These are phyloP conservation scores for Chaetoderma sp. DNA, from an alignment of 2,888 invertebrate genomes.

Conservation along the genomic window DNA sequence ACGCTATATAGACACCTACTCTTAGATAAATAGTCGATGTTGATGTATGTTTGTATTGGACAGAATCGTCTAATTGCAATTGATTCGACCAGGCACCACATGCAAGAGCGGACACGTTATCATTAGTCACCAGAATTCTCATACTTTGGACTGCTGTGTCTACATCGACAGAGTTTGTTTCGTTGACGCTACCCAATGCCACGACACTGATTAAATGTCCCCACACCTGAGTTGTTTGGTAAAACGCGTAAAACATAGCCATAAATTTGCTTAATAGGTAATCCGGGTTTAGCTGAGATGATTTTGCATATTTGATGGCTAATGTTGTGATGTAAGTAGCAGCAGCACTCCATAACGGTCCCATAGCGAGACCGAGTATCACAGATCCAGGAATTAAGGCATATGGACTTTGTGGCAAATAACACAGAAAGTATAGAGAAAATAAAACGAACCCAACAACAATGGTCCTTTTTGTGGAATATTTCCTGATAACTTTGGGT, in stretches of 20 bases:
- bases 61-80: too few relatives aligned
- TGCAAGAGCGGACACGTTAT: not conserved
- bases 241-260: conserved; percentile 63
- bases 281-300: conserved; percentile 48
- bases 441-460: conserved; percentile 55
- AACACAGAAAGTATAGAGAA: conserved; percentile 59
- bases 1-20: conserved; percentile 58
- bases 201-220: conserved; percentile 62
- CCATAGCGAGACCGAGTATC: conserved; percentile 56
- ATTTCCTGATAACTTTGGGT: conserved; percentile 58
- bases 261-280: conserved; percentile 60
- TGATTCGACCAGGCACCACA: conserved; percentile 50
- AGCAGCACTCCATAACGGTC: conserved; percentile 65
- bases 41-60: conserved; percentile 28
- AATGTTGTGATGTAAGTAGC: conserved; percentile 63
- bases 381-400: conserved; percentile 60
- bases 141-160: not conserved
- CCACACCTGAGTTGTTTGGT: conserved; percentile 63
- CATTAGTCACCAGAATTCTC: not conserved
- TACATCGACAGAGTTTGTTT: not conserved
- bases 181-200: conserved; percentile 41
- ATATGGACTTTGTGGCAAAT: conserved; percentile 59
- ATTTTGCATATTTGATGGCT: conserved; percentile 60
- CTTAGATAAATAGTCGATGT: conserved; percentile 51
- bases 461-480: conserved; percentile 66